These are phyloP conservation scores for Drosophila nikananu DNA, from an alignment of 1,140 invertebrate species.

Conservation along the genomic window DNA sequence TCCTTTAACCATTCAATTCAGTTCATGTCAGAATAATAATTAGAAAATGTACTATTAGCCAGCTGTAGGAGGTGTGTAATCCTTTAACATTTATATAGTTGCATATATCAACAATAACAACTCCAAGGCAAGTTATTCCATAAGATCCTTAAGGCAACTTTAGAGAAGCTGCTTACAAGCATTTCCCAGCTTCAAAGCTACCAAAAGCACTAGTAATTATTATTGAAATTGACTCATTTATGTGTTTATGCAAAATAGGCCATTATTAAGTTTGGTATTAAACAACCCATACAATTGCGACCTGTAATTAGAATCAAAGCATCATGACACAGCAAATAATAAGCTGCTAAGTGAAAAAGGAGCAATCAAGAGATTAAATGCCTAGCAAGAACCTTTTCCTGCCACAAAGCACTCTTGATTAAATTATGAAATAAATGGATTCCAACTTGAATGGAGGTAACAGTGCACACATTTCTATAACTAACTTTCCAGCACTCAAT, in stretches of 20 bases:
- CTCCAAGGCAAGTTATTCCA: background rate
- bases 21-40: background rate
- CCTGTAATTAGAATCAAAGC: background rate
- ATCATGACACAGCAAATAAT: background rate
- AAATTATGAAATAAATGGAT: slow-evolving; percentile 20
- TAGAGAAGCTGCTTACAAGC: background rate
- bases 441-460: background rate
- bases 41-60: background rate
- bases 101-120: background rate
- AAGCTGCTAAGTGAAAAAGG: background rate
- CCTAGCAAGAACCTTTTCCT: background rate
- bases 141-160: background rate
- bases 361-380: background rate
- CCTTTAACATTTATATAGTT: background rate
- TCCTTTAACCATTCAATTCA: too few relatives aligned
- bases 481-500: slow-evolving; percentile 49
- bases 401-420: slow-evolving; percentile 12
- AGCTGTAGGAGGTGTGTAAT: background rate
- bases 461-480: slow-evolving; percentile 1
- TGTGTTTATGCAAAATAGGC: background rate
- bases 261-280: background rate
- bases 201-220: background rate
- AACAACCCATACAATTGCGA: background rate
- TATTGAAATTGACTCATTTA: background rate
- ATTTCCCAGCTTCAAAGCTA: too few relatives aligned